Base-by-base conservation (phyloP, 2,797 vertebrate species). In the Tauraco hartlaubi region DNA sequence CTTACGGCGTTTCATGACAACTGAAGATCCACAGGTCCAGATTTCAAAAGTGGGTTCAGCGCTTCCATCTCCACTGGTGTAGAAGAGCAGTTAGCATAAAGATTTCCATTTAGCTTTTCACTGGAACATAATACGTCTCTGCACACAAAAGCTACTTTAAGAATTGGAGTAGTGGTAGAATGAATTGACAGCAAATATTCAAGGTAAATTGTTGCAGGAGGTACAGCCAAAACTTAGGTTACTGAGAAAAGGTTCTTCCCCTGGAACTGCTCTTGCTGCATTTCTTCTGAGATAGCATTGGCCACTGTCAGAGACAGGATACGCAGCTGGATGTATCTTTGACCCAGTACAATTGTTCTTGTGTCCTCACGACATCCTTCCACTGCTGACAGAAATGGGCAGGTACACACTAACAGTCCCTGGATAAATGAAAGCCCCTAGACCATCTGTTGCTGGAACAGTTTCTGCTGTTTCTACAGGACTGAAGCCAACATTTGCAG, bases 401-500 rank as follows among this genome's bases (percentile, higher is more conserved):
- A 93, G 81, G 71, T 85, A 78, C 59, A 44, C 2, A 12, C 9
- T 43, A 76, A 56, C 12, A 41, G 15, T 37, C 11, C 21, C 28
- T 1, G 5, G 46, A 75, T 25, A 88, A 83, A 90, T 33, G 37
- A 67, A 79, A 83, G 19, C 15, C 33, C 51, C 31, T 39, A 26
- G 44, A 67, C 43, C 77, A 89, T 93, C 86, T 94, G 86, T 67
- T 78, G 31, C 59, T 89, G 74, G 80, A 95, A 85, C 2, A 5
- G 9, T 62, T 90, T 78, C 55, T 95, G 19, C n/a, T 92, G 46
- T 91, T 94, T 91, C 87, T 64, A 43, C 23, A 72, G 92, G 61
- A 87, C 61, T 29, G n/a, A 87, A 75, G 91, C 94, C 94, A 95
- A 83, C 43, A 71, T 68, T 80, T 93, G 64, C 92, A 97, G 90